These are phyloP conservation scores for Toxotes chatareus DNA, from an alignment of 2,113 vertebrate species.

Conservation along the genomic window DNA sequence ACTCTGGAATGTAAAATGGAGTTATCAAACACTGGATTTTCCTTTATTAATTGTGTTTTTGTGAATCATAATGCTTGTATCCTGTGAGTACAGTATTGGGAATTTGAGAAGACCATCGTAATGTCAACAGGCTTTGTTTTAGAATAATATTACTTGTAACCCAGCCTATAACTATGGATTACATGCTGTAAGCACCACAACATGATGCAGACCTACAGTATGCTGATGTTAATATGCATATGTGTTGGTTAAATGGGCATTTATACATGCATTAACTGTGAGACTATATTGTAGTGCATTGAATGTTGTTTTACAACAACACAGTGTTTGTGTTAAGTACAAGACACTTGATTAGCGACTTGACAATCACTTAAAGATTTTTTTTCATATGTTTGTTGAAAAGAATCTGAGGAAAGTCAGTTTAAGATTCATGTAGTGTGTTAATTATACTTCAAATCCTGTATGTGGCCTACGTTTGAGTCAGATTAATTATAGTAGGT, in stretches of 20 bases:
- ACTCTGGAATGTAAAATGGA: neutral
- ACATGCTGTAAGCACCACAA: conserved; percentile 1
- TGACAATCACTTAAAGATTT: conserved; percentile 36
- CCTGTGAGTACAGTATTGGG: neutral
- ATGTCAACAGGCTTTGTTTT: neutral
- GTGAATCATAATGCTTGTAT: neutral
- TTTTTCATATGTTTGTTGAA: neutral
- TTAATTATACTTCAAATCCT: neutral
- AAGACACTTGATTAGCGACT: neutral
- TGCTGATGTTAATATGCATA: conserved; percentile 17
- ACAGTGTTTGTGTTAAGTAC: conserved; percentile 1
- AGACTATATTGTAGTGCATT: conserved; percentile 11
- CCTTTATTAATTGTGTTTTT: conserved; percentile 4
- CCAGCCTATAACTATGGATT: neutral
- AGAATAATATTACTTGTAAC: neutral
- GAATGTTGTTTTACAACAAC: conserved; percentile 23
- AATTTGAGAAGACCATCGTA: conserved; percentile 12
- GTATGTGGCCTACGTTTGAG: conserved; percentile 25
- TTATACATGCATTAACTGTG: conserved; percentile 1
- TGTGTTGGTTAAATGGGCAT: conserved; percentile 4
- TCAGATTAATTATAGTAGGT: neutral
- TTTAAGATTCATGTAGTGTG: neutral
- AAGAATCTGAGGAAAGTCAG: neutral
- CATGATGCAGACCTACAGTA: neutral
- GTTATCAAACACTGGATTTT: neutral